A percentile compares a stretch with the other conserved stretches of the same genome.
Evolutionary conservation across 2,113 vertebrate species (phyloP).

Genomic region (Prolemur simus): DNA sequence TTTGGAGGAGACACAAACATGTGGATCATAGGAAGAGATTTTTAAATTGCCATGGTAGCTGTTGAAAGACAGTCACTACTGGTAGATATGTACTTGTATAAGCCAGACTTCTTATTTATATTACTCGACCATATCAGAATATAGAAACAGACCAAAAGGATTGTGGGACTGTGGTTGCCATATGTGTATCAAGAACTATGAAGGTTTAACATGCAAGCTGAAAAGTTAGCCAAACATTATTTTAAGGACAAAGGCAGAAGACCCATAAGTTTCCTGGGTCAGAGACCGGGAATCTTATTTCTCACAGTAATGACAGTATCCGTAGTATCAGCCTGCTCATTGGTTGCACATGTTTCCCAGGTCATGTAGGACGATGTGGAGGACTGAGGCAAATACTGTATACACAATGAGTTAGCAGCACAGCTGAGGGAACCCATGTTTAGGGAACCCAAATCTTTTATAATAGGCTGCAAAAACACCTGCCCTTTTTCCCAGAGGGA

Average conservation of each 20-base stretch:
- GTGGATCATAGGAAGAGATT: not conserved
- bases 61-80: not conserved
- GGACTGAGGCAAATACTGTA: not conserved
- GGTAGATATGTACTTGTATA: not conserved
- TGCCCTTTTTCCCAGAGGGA: not conserved
- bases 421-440: not conserved
- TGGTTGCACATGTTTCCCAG: accelerated
- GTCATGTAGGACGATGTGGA: not conserved
- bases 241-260: not conserved
- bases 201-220: not conserved
- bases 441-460: not conserved
- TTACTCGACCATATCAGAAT: not conserved
- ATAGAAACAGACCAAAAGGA: not conserved
- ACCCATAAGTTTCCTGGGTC: not conserved
- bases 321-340: not conserved
- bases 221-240: not conserved
- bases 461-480: not conserved
- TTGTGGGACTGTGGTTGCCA: not conserved
- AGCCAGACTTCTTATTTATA: not conserved
- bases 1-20: not conserved
- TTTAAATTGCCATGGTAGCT: not conserved
- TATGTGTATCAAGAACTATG: not conserved
- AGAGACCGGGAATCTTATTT: not conserved
- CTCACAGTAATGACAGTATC: not conserved
- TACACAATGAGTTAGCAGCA: not conserved